Percentiles rank a stretch among this genome's conserved stretches.
Conservation (phyloP, 2,888 invertebrate genomes). For the Portevinia maculata region DNA sequence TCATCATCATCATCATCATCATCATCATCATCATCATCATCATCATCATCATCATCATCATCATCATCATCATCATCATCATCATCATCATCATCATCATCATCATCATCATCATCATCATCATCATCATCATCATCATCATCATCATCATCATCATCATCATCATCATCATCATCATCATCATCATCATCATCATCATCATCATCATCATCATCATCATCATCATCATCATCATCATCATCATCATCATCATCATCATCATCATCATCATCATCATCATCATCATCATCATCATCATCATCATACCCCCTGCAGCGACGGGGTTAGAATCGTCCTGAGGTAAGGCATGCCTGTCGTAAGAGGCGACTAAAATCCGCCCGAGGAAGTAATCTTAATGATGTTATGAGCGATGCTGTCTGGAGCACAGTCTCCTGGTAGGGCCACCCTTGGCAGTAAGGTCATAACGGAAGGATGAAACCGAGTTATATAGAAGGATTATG, state of each 20-base stretch:
- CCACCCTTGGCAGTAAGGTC: too few species aligned
- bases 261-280: background rate
- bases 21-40: background rate
- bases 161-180: background rate
- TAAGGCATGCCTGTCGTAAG: too few species aligned
- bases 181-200: background rate
- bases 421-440: too few species aligned
- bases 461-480: too few species aligned
- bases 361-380: too few species aligned
- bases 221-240: background rate
- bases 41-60: background rate
- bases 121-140: background rate
- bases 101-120: background rate
- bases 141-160: background rate
- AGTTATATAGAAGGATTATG: too few species aligned
- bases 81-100: background rate
- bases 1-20: background rate
- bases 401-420: too few species aligned
- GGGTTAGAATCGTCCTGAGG: too few species aligned
- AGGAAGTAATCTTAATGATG: too few species aligned
- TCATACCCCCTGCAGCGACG: too few species aligned
- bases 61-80: background rate
- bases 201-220: background rate
- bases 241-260: background rate
- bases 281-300: too few species aligned